A percentile compares a stretch with the other conserved stretches of the same genome.
phyloP scores from a whole-genome alignment of 64 coral and sea anemone genomes.

The Orbicella faveolata region DNA sequence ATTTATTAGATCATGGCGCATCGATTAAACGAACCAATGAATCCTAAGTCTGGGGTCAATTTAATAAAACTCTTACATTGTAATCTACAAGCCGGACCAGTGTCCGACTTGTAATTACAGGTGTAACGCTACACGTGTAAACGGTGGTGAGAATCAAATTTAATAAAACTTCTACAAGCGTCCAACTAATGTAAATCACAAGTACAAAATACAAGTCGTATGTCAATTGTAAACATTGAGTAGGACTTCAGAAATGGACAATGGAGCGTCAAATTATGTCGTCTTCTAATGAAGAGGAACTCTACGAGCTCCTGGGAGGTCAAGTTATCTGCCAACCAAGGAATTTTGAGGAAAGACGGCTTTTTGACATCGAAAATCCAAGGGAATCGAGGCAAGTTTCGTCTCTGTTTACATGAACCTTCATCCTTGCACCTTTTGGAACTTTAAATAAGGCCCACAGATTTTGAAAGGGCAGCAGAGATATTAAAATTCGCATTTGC shows the following conservation, averaged over 20 bases:
- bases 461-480: too few species aligned
- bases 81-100: too few species aligned
- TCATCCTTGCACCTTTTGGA: constrained; percentile 3
- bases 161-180: too few species aligned
- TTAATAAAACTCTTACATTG: too few species aligned
- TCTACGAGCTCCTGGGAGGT: constrained; percentile 10
- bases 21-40: too few species aligned
- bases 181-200: too few species aligned
- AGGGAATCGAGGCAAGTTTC: constrained; percentile 37
- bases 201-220: neutral
- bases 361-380: constrained; percentile 47
- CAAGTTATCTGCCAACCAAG: constrained; percentile 38
- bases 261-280: constrained; percentile 11
- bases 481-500: too few species aligned
- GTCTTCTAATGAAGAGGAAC: constrained; percentile 39
- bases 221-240: constrained; percentile 25
- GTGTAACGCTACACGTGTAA: too few species aligned
- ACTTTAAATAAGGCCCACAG: neutral
- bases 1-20: too few species aligned
- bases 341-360: neutral
- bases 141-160: too few species aligned
- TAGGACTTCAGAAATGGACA: neutral
- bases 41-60: too few species aligned
- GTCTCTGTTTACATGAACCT: constrained; percentile 16
- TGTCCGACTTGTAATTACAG: too few species aligned